phyloP scores from a whole-genome alignment of 1,140 invertebrate species.

The Neuroterus valhalla region DNA sequence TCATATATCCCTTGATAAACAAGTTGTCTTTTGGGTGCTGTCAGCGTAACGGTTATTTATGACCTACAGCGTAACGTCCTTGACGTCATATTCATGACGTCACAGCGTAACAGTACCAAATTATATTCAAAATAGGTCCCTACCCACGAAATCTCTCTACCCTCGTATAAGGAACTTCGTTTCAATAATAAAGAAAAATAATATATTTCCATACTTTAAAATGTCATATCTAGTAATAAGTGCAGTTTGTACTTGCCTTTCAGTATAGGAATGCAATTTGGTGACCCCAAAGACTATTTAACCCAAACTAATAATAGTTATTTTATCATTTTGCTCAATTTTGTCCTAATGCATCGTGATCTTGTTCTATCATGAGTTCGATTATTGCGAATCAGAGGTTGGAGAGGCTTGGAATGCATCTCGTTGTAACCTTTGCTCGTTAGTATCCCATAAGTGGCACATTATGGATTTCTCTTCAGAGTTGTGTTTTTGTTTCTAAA shows the following conservation, averaged over 20 bases:
- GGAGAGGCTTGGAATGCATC: not conserved
- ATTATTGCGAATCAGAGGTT: conserved; percentile 1
- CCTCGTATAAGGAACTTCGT: too few species aligned
- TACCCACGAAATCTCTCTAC: too few species aligned
- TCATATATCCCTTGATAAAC: too few species aligned
- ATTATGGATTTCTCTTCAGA: conserved; percentile 10
- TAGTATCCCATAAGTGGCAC: conserved; percentile 12
- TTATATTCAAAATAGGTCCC: too few species aligned
- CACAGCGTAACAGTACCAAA: too few species aligned
- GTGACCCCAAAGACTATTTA: not conserved
- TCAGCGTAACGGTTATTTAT: too few species aligned
- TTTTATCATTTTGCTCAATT: conserved; percentile 22
- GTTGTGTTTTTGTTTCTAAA: not conserved
- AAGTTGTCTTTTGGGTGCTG: too few species aligned
- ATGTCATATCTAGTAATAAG: not conserved
- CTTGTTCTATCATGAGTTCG: conserved; percentile 5
- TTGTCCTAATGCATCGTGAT: not conserved
- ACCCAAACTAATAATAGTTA: not conserved
- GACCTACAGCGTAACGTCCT: too few species aligned
- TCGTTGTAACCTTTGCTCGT: conserved; percentile 4
- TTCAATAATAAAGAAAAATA: too few species aligned
- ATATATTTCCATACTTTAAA: not conserved
- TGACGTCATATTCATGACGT: too few species aligned
- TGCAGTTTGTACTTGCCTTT: conserved; percentile 1
- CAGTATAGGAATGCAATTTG: not conserved